Evolutionary conservation across 2,888 invertebrate genomes (phyloP), one percentile per base, ranked within the genome.

Genomic region (Tenthredo notha): DNA sequence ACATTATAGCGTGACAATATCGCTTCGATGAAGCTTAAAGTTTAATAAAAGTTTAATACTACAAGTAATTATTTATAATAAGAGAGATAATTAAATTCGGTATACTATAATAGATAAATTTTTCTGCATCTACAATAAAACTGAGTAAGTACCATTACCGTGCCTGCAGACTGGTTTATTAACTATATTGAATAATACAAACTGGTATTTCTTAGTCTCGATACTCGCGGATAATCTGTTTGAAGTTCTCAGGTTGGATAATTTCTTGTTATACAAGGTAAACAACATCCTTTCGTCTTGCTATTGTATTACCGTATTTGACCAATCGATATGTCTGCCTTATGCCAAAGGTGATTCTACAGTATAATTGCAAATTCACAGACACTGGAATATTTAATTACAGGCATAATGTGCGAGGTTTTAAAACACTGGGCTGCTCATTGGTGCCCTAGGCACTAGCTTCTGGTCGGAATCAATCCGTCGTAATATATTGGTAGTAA

Each of bases 321-420:
- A 18, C 18, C 15, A n/a, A n/a, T 37, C 15, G 70, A 74, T 21
- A 72, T 40, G 4, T n/a, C 18, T 37, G 37, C 40, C 70, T 40
- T n/a, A 74, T 74, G 74, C 47, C 74, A 74, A 25, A 74, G 74
- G 74, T 74, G 74, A 74, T 15, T 43, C 43, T 6, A 67, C 43
- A 18, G 74, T 47, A 47, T 47, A 25, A 12, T 74, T 74, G 43
- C 25, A 25, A 74, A 43, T 74, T n/a, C 43, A 18, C 43, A 21
- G 29, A 43, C 12, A 74, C 74, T 74, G 15, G 21, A n/a, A 43
- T 47, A 25, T 74, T 43, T 25, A 15, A 67, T 67, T 29, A 33
- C 25, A 33, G 18, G 6, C 1, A 33, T 74, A 43, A 21, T 40
- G 9, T 12, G 74, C 43, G 21, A 74, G 18, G 37, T 25, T 43